Percentiles rank a stretch among this genome's conserved stretches.
Conservation (phyloP, 2,888 invertebrate genomes). For the Agrotis puta region DNA sequence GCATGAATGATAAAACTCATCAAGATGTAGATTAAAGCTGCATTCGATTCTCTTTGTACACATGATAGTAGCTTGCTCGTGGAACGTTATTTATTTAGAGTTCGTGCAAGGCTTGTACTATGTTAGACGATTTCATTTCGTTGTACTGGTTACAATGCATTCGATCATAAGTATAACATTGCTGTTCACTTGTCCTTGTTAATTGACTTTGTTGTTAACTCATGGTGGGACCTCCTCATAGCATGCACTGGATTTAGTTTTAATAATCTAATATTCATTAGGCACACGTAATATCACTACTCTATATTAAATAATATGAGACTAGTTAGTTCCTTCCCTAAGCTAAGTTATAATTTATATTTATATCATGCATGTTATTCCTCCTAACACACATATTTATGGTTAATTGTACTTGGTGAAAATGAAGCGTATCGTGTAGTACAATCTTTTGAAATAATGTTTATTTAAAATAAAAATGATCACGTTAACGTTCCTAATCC, state of each 20-base stretch:
- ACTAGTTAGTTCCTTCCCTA: constrained; percentile 90
- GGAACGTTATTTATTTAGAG: constrained; percentile 32
- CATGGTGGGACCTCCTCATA: constrained; percentile 54
- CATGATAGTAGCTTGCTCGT: constrained; percentile 37
- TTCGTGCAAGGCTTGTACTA: constrained; percentile 53
- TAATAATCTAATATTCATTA: constrained; percentile 79
- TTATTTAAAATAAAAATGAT: constrained; percentile 55
- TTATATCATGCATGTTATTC: constrained; percentile 75
- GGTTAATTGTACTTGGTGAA: constrained; percentile 89
- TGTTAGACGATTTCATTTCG: constrained; percentile 60
- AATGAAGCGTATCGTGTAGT: constrained; percentile 84
- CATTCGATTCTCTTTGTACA: constrained; percentile 56
- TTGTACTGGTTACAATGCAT: constrained; percentile 65
- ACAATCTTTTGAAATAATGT: constrained; percentile 76
- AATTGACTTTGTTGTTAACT: constrained; percentile 60
- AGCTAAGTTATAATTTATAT: constrained; percentile 84
- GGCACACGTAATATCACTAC: constrained; percentile 89
- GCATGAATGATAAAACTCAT: constrained; percentile 63
- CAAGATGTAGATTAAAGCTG: constrained; percentile 52
- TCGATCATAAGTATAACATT: constrained; percentile 46
- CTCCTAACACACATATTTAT: constrained; percentile 74
- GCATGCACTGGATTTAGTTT: constrained; percentile 69
- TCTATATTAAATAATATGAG: constrained; percentile 89
- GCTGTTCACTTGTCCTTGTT: constrained; percentile 38
- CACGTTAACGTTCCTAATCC: constrained; percentile 46